Evolutionary conservation across 2,113 vertebrate species (phyloP).

Genomic region (Phaethornis superciliosus): DNA sequence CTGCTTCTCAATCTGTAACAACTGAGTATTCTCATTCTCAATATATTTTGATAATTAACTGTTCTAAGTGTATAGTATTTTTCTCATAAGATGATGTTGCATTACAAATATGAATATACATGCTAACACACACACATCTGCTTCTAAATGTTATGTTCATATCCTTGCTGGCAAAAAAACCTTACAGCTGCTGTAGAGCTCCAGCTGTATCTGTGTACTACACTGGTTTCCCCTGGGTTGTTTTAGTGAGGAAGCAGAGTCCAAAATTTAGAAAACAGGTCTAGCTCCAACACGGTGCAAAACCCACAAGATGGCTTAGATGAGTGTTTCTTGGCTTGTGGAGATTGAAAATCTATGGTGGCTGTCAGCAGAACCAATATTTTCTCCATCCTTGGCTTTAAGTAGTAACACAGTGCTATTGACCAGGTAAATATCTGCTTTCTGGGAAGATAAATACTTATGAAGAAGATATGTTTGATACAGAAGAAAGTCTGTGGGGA

Average conservation of each 20-base stretch:
- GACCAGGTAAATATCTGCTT: background rate
- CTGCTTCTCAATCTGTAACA: background rate
- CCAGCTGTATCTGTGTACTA: background rate
- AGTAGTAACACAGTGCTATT: background rate
- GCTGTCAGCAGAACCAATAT: conserved; percentile 21
- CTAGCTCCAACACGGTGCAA: background rate
- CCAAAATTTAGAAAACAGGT: conserved; percentile 21
- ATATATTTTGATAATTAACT: background rate
- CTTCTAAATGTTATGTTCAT: background rate
- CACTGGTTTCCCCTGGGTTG: background rate
- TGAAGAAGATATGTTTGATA: background rate
- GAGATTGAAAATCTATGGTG: background rate
- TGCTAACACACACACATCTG: background rate
- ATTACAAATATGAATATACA: background rate
- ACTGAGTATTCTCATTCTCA: background rate
- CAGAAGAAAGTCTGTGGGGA: background rate
- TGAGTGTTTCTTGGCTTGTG: conserved; percentile 10
- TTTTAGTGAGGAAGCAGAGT: background rate
- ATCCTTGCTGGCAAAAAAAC: background rate
- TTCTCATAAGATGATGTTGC: background rate
- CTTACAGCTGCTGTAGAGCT: background rate
- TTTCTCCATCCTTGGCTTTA: background rate
- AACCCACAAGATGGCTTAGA: background rate
- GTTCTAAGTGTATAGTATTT: background rate
- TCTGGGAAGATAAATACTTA: background rate